Base-by-base conservation (phyloP, 2,113 vertebrate species). In the Monarcha castaneiventris region DNA sequence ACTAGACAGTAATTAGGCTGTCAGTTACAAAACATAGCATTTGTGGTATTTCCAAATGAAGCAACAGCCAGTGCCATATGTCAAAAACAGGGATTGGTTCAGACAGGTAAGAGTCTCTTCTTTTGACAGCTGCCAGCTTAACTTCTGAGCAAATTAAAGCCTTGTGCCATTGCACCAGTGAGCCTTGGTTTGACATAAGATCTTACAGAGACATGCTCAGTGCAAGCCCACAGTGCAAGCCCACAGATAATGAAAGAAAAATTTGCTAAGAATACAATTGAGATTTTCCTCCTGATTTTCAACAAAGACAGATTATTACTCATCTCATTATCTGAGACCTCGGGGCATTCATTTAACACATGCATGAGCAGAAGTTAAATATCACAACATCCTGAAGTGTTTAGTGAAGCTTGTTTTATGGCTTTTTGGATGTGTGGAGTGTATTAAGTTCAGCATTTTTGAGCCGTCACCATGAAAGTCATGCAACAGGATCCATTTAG, bases 41-140 rank as follows among this genome's bases (percentile, higher is more conserved):
- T 95, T 95, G 88, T 80, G 71, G 18, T 74, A 41, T 71, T 95
- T 97, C 84, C 94, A 96, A 90, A 88, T 44, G 62, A 86, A 94
- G 87, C 86, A 97, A 74, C 21, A 56, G 59, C 33, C n/a, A n/a
- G 29, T 74, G 69, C 32, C 23, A n/a, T 35, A n/a, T 81, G 84
- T 97, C 74, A 94, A 92, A 91, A 82, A 2, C 37, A 80, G 78
- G 93, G 92, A 97, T 93, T 43, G 68, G 97, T 97, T 97, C 87
- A 94, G 95, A 88, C 97, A 98, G 95, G 97, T 96, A 94, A 84
- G 59, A 78, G 56, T 77, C 26, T 87, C 66, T 92, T 95, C 78
- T 64, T 95, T 80, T 94, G 90, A 75, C 29, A 62, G 15, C 51
- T 95, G 71, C 92, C 95, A 96, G 82, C 10, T 84, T 91, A 63